Base-by-base conservation (phyloP, 35 echinoderm and acorn worm genomes). In the Ophiothrix spiculata region DNA sequence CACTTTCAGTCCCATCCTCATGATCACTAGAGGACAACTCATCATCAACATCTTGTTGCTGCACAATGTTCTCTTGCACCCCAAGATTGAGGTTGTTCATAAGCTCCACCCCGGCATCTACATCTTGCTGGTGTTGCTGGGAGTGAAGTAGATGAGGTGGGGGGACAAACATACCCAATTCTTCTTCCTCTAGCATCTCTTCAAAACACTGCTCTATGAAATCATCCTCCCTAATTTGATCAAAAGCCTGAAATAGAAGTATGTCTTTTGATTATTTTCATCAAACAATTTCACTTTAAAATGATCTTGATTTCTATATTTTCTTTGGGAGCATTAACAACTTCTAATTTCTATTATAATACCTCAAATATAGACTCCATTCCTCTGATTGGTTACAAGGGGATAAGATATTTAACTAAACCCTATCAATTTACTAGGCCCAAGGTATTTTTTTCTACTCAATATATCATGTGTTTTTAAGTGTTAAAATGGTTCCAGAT, bases 101-200 rank as follows among this genome's bases (percentile, higher is more conserved):
- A 15, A 69, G 60, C 60, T 69, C 60, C 3, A 69, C 60, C 1
- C 60, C 60, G 29, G 60, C 60, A 69, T 69, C 60, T 2, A 69
- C 60, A 28, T 69, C 60, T n/a, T 69, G 60, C 60, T 69, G 60
- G 3, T 69, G 60, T 28, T 69, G 60, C 23, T 69, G 60, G 3
- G 3, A 28, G 23, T 69, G 60, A 69, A 15, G 60, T 4, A 69
- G 8, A 2, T 10, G 60, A 69, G 60, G 6, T 2, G 60, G 60
- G 2, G 60, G 60, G 3, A 69, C 1, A 69, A 69, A 69, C 60
- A 69, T 69, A 2, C 60, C 60, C 60, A 69, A 25, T n/a, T 69
- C 60, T n/a, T 69, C 60, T 69, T 69, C 60, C 29, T 69, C 60
- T 15, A 69, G 60, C 60, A 69, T 69, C 60, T 69, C 60, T 69